Base-by-base conservation (phyloP, 2,797 vertebrate species). In the Rachycentron canadum region DNA sequence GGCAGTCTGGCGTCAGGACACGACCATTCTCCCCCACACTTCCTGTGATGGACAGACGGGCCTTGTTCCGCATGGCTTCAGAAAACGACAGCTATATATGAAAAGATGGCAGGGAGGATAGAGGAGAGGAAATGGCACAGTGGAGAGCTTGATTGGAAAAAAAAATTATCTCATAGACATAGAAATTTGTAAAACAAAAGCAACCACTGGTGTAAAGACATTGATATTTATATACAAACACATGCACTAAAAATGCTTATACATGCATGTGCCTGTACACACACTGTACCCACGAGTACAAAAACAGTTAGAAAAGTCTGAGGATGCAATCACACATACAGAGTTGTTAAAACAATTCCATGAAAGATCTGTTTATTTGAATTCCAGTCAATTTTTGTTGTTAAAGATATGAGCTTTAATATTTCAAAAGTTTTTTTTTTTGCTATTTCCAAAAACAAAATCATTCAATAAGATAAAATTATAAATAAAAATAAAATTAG, bases 1-100 rank as follows among this genome's bases (percentile, higher is more conserved):
- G 97, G 95, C 98, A 99, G 96, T 99, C 98, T 49, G 98, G 97
- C 88, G 96, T 97, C 93, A 98, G 86, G 81, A 98, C 97, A 0
- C 97, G 97, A 91, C 98, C 97, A 1, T 99, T 99, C 89, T 98
- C 97, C 93, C 97, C 97, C 86, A 99, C 96, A 52, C 98, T 99
- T 92, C 98, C 97, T 68, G 97, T 99, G 96, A 99, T 99, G 94
- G 97, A 99, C 94, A 99, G 93, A 93, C 98, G 96, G 95, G 98
- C 97, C 97, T 99, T 98, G 96, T 99, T 99, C 96, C 97, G 96
- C 97, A 98, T 98, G 97, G 97, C 98, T 97, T 99, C 97, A 87
- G 97, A 97, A 95, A 99, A 99, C 91, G 97, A 97, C 95, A 99
- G 95, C 98, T 99, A 87, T 72, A 71, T 71, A 84, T 59, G 58